Conservation (phyloP, 1,140 invertebrate genomes). For the Platyscapa corneri region DNA sequence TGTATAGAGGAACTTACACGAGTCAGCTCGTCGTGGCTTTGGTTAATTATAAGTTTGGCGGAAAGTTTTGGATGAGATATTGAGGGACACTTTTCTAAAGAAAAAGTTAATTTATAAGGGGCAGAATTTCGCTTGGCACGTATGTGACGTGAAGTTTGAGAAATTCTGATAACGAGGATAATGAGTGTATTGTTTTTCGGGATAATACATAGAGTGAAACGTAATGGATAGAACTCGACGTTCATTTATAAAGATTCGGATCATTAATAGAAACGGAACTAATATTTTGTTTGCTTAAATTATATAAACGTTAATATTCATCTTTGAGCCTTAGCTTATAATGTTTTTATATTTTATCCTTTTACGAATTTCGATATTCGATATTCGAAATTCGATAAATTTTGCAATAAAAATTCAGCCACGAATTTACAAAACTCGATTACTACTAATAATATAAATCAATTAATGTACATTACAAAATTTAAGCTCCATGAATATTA, state of each 20-base stretch:
- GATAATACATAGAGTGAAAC: constrained; percentile 26
- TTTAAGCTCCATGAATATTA: no score
- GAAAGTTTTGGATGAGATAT: constrained; percentile 40
- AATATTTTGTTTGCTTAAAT: no score
- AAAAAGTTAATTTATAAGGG: constrained; percentile 42
- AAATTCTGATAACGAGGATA: constrained; percentile 34
- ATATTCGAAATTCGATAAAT: no score
- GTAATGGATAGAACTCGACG: constrained; percentile 8
- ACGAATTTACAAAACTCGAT: no score
- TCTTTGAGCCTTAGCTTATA: no score
- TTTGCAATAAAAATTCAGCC: no score
- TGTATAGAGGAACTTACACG: background rate
- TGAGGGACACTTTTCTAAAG: constrained; percentile 15
- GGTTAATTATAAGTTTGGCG: constrained; percentile 42
- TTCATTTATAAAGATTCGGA: constrained; percentile 31
- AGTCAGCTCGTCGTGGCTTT: constrained; percentile 21
- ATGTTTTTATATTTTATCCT: no score
- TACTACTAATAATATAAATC: no score
- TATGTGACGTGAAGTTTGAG: constrained; percentile 27
- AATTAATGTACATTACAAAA: no score
- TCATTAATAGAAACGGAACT: no score
- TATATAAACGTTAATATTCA: no score
- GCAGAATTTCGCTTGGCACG: constrained; percentile 1
- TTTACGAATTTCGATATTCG: no score
- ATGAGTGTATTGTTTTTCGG: constrained; percentile 32